Evolutionary conservation across 2,113 vertebrate species (phyloP).

Genomic region (Callionymus lyra): DNA sequence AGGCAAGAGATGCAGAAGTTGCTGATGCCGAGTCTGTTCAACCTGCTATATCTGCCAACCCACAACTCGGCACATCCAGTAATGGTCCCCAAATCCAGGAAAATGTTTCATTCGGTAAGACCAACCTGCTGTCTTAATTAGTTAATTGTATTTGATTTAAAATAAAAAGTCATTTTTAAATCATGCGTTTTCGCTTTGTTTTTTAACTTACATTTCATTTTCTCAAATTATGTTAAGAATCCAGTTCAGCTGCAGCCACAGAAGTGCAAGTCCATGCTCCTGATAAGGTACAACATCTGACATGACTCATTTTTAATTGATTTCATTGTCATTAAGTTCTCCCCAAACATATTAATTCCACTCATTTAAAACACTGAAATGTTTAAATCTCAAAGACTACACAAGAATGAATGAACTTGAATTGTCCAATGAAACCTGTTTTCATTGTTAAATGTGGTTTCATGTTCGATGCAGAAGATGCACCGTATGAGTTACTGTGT

Average conservation of each 20-base stretch:
- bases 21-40: background rate
- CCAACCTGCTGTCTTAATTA: background rate
- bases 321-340: too few relatives aligned
- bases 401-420: too few relatives aligned
- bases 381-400: too few relatives aligned
- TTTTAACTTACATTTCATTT: background rate
- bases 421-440: constrained; percentile 33
- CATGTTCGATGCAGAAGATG: background rate
- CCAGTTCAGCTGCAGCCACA: constrained; percentile 11
- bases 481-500: background rate
- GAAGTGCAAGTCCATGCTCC: background rate
- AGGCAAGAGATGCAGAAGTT: background rate
- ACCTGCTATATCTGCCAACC: constrained; percentile 5
- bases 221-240: constrained; percentile 21
- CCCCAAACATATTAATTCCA: too few relatives aligned
- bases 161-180: too few relatives aligned
- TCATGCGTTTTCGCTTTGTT: too few relatives aligned
- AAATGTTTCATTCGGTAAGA: constrained; percentile 21
- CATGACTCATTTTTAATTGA: too few relatives aligned
- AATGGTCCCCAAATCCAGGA: constrained; percentile 14
- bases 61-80: background rate
- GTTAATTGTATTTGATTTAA: background rate
- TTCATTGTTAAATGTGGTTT: background rate
- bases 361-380: too few relatives aligned
- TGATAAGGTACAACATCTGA: too few relatives aligned